Percentiles rank a stretch among this genome's conserved stretches.
These are phyloP conservation scores for Stictonetta naevosa DNA, from an alignment of 2,113 vertebrate genomes.

Conservation along the genomic window DNA sequence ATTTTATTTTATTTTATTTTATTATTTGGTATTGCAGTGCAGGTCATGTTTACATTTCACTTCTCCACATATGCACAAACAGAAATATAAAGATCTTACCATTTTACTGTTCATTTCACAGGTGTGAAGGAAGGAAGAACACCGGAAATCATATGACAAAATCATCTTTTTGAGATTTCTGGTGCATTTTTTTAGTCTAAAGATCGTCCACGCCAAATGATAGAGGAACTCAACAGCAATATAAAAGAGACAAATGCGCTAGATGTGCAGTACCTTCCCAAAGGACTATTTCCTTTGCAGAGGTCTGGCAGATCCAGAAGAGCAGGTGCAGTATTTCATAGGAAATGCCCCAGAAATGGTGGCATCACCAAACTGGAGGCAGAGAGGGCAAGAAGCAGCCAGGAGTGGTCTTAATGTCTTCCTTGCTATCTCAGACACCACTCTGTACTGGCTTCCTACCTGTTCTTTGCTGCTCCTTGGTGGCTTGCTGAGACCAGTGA, in stretches of 20 bases:
- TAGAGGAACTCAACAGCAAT: neutral
- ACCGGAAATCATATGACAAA: neutral
- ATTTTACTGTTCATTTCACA: neutral
- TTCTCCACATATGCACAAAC: neutral
- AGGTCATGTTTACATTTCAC: neutral
- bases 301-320: neutral
- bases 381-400: neutral
- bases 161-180: neutral
- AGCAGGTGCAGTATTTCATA: neutral
- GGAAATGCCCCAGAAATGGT: neutral
- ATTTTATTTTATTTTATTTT: no score
- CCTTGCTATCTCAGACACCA: neutral
- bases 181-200: neutral
- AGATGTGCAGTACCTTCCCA: neutral
- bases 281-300: neutral
- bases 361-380: neutral
- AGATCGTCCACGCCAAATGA: neutral
- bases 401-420: rapidly evolving
- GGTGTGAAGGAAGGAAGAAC: neutral
- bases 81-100: neutral
- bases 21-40: neutral
- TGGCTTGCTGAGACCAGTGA: rapidly evolving
- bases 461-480: neutral
- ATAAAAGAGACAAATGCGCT: rapidly evolving
- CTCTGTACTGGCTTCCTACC: neutral